Evolutionary conservation across 2,797 vertebrate genomes (phyloP).

Genomic region (Gymnoscopelus microlampas): DNA sequence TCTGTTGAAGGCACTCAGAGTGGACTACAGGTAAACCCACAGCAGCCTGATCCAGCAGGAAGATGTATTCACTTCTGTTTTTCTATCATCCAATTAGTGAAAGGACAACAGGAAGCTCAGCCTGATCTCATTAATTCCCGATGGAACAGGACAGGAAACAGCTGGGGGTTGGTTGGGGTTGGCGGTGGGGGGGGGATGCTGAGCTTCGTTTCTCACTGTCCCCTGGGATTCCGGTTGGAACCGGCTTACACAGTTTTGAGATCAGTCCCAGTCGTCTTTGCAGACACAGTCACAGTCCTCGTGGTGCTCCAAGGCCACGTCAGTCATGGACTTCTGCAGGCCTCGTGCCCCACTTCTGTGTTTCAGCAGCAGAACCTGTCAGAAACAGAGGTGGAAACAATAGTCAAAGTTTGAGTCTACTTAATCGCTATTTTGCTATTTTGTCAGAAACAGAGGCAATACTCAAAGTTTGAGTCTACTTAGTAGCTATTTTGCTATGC

Average conservation of each 20-base stretch:
- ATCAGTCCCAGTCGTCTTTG: conserved; percentile 88
- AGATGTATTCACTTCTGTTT: conserved; percentile 68
- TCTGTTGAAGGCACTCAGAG: conserved; percentile 54
- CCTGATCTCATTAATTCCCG: conserved; percentile 63
- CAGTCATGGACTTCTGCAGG: conserved; percentile 93
- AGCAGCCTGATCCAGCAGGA: conserved; percentile 63
- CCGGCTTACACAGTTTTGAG: conserved; percentile 16
- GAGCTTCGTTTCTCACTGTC: conserved; percentile 52
- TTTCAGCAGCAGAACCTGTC: conserved; percentile 93
- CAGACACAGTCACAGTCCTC: conserved; percentile 96
- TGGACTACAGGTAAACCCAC: conserved; percentile 63
- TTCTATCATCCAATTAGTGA: conserved; percentile 69
- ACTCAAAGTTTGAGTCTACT: neutral
- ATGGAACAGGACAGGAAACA: conserved; percentile 50
- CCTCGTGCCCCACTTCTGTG: conserved; percentile 87
- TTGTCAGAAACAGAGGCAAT: conserved; percentile 49
- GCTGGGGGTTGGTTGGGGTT: conserved; percentile 7
- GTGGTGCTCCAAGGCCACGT: conserved; percentile 95
- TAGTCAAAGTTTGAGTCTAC: neutral
- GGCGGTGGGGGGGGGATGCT: neutral
- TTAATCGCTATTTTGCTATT: too few species aligned
- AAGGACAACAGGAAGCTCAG: conserved; percentile 62
- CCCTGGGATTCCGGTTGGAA: conserved; percentile 41
- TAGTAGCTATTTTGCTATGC: too few species aligned
- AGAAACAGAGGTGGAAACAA: conserved; percentile 24